Percentiles rank a stretch among this genome's conserved stretches.
Evolutionary conservation across 2,888 invertebrate species (phyloP).

Genomic region (Minunthozetes semirufus): DNA sequence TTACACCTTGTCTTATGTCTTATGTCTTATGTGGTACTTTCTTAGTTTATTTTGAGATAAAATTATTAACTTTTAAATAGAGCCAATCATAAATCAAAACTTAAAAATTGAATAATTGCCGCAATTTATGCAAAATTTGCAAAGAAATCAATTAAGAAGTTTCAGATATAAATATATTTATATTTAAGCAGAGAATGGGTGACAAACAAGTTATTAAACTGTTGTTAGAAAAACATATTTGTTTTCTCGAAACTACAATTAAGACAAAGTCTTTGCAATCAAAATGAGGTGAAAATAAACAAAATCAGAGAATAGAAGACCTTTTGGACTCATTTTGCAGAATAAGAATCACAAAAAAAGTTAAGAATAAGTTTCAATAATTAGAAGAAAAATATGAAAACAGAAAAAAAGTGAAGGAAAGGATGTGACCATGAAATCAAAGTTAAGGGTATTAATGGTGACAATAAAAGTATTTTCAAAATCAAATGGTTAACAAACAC

Average conservation of each 20-base stretch:
- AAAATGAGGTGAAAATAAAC: slow-evolving; percentile 1
- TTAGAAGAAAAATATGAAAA: background rate
- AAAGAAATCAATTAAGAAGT: no score
- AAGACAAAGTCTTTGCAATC: background rate
- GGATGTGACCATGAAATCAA: background rate
- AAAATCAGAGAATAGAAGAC: background rate
- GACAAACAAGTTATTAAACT: no score
- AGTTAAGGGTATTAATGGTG: slow-evolving; percentile 2
- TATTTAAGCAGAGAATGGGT: no score
- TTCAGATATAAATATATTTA: no score
- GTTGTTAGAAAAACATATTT: background rate
- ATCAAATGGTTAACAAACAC: background rate
- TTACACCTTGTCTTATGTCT: no score
- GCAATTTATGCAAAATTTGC: no score
- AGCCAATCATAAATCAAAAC: no score
- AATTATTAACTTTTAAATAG: no score
- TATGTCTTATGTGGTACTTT: no score
- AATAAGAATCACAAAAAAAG: background rate
- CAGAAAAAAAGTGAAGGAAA: background rate
- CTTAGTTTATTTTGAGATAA: no score
- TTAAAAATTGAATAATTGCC: no score
- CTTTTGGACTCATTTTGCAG: background rate
- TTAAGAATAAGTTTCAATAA: background rate
- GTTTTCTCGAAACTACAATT: background rate
- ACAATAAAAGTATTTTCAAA: background rate